Conservation (phyloP, 2,888 invertebrate genomes). For the Limnephilus marmoratus region DNA sequence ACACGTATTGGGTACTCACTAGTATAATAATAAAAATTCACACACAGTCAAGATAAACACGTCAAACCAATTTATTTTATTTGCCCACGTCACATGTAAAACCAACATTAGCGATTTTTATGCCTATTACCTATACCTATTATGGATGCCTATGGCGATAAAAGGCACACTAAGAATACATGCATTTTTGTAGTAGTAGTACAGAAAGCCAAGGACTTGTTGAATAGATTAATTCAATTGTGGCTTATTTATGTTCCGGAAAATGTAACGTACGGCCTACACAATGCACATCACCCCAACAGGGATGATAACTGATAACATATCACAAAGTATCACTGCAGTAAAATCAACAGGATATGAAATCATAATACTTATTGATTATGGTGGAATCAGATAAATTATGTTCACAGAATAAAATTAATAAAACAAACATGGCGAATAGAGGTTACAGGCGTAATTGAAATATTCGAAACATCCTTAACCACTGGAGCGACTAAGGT, state of each 20-base stretch:
- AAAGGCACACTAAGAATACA: no score
- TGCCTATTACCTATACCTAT: no score
- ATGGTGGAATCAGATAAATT: neutral
- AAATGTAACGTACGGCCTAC: neutral
- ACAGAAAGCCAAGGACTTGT: neutral
- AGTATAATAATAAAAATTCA: no score
- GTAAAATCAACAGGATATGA: neutral
- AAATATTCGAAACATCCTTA: no score
- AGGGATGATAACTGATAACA: neutral
- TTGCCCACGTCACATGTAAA: no score
- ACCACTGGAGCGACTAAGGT: no score
- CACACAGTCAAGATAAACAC: no score
- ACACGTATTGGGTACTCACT: no score
- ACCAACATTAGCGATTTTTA: no score
- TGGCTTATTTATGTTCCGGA: neutral
- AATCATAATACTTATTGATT: neutral
- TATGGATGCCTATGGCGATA: no score
- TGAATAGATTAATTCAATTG: neutral
- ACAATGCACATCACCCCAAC: neutral
- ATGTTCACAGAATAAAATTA: neutral
- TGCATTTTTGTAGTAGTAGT: no score
- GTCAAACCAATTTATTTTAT: no score
- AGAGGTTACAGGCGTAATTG: neutral
- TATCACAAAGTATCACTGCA: neutral
- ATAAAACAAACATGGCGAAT: neutral